Conservation (phyloP, 2,888 invertebrate species). For the Plebejus anna region DNA sequence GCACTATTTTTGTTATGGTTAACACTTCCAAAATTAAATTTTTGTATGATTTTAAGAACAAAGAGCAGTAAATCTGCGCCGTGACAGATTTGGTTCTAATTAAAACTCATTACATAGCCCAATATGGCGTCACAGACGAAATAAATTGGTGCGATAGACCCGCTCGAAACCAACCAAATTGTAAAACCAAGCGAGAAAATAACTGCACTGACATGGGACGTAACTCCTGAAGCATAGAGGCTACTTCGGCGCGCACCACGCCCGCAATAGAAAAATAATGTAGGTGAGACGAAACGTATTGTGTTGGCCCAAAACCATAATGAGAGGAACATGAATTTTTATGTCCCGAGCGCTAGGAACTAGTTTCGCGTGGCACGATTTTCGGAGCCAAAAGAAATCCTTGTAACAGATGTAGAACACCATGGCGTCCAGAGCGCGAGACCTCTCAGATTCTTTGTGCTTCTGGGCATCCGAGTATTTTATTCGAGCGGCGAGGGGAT, state of each 20-base stretch:
- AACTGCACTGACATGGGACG: neutral
- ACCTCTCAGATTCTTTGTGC: constrained; percentile 60
- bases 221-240: neutral
- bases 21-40: neutral
- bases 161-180: constrained; percentile 32
- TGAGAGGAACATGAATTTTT: constrained; percentile 25
- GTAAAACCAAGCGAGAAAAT: constrained; percentile 5
- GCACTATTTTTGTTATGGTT: neutral
- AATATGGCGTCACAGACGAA: constrained; percentile 44
- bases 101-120: constrained; percentile 56
- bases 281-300: constrained; percentile 28
- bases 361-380: constrained; percentile 27
- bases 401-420: constrained; percentile 47
- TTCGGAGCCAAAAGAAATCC: constrained; percentile 29
- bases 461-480: constrained; percentile 44
- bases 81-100: constrained; percentile 51
- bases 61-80: constrained; percentile 43
- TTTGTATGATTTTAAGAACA: constrained; percentile 36
- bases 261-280: constrained; percentile 21
- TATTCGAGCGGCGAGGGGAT: constrained; percentile 45
- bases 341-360: constrained; percentile 13
- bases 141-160: constrained; percentile 41
- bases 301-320: constrained; percentile 26
- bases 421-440: constrained; percentile 40
- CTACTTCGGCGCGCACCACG: neutral